phyloP scores from a whole-genome alignment of 2,797 vertebrate species.

The Dryobates pubescens region DNA sequence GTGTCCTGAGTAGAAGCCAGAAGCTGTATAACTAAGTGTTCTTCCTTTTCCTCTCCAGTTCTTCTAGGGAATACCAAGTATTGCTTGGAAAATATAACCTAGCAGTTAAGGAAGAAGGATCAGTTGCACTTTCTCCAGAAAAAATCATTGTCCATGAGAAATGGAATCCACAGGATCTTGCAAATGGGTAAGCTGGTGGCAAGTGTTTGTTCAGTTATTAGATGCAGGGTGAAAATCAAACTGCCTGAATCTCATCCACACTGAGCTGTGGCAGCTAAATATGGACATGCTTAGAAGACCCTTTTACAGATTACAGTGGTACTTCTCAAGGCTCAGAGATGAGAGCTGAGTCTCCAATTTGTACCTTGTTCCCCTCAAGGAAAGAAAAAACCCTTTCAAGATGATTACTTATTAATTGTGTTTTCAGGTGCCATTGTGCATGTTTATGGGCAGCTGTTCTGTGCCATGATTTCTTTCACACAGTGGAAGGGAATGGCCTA shows the following conservation, averaged over 20 bases:
- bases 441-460: not conserved
- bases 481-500: not conserved
- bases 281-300: not conserved
- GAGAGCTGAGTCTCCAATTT: not conserved
- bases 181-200: slow-evolving; percentile 61
- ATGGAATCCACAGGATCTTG: slow-evolving; percentile 73
- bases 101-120: slow-evolving; percentile 63
- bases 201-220: not conserved
- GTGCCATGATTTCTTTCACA: not conserved
- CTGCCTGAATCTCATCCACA: not conserved
- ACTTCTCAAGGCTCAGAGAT: not conserved
- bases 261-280: not conserved
- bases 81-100: slow-evolving; percentile 86
- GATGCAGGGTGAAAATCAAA: not conserved
- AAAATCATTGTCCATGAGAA: slow-evolving; percentile 80
- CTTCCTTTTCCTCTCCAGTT: slow-evolving; percentile 59
- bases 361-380: not conserved
- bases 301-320: not conserved
- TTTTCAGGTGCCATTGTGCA: not conserved
- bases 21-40: not conserved
- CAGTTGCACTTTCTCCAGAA: slow-evolving; percentile 65
- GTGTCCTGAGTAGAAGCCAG: not conserved
- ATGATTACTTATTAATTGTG: not conserved
- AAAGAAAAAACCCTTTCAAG: not conserved
- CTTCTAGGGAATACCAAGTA: slow-evolving; percentile 78